phyloP scores from a whole-genome alignment of 30 jellyfish, hydroid and myxozoan species.

The Aurelia aurita region DNA sequence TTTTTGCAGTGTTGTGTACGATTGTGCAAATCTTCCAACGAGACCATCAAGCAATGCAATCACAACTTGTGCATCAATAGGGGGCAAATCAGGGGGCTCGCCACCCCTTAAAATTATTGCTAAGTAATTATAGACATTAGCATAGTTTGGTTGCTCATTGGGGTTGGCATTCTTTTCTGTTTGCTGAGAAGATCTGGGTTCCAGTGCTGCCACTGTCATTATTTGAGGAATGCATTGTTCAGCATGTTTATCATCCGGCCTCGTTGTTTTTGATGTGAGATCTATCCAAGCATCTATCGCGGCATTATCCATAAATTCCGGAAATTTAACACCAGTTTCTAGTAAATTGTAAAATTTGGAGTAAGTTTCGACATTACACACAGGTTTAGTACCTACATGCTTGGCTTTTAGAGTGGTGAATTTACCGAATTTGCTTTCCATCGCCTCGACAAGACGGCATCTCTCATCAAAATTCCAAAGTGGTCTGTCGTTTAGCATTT shows the following conservation, averaged over 20 bases:
- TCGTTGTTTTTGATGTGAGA: constrained; percentile 41
- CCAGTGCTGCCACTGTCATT: constrained; percentile 88
- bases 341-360: constrained; percentile 32
- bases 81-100: constrained; percentile 65
- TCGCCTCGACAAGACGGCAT: constrained; percentile 52
- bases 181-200: constrained; percentile 18
- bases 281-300: constrained; percentile 85
- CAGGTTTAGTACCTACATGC: constrained; percentile 44
- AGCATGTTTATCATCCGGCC: constrained; percentile 63
- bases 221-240: constrained; percentile 81
- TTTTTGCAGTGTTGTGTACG: constrained; percentile 70
- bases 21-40: constrained; percentile 55
- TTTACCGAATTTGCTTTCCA: constrained; percentile 16
- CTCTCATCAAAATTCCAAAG: constrained; percentile 61
- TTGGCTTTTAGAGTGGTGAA: constrained; percentile 11
- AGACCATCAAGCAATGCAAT: constrained; percentile 65
- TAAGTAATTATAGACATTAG: constrained; percentile 68
- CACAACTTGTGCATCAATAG: constrained; percentile 74
- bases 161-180: neutral
- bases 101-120: constrained; percentile 67
- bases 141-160: constrained; percentile 31
- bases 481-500: too few species aligned
- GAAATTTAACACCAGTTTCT: constrained; percentile 57
- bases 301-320: constrained; percentile 65
- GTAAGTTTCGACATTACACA: constrained; percentile 47